Base-by-base conservation (phyloP, 2,113 vertebrate species). In the Platichthys flesus region DNA sequence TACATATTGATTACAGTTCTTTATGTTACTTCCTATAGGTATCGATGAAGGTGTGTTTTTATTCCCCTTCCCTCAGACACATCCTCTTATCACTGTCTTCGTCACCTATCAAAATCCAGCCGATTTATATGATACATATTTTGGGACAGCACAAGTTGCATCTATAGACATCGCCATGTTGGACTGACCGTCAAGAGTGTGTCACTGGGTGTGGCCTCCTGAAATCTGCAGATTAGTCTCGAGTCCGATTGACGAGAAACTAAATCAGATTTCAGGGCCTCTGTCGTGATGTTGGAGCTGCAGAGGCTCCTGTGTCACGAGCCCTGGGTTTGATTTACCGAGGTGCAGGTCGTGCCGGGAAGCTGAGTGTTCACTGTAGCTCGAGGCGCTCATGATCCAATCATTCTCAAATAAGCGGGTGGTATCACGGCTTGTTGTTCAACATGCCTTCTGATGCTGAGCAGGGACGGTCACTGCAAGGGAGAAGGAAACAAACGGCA, bases 241-340 rank as follows among this genome's bases (percentile, higher is more conserved):
- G 49, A 82, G 54, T 66, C 67, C 47, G 61, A 76, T 74, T 54
- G 58, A 76, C 52, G 21, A 42, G 57, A 72, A 47, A 82, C 45
- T 60, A 72, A 83, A 86, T 86, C 69, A 74, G 65, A 67, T 76
- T 85, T 40, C 61, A 79, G 76, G 74, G 70, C 60, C 64, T 57
- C 31, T 16, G 26, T 63, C 71, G 65, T 76, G 76, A 79, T 90
- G 2, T 89, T 51, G 89, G 23, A 23, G 23, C 23, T 83, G 73
- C 57, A 37, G 23, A 10, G 9, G 45, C 67, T 80, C 75, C 78
- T 79, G 83, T 80, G 18, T 88, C 77, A 35, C 73, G 71, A 68
- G 77, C 56, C 76, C 74, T 71, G 47, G 59, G 40, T 82, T 74
- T 81, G 82, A 88, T 86, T 88, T 90, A 82, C 69, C 20, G 62